These are phyloP conservation scores for Ceratina australensis DNA, from an alignment of 1,140 invertebrate genomes.

Conservation along the genomic window DNA sequence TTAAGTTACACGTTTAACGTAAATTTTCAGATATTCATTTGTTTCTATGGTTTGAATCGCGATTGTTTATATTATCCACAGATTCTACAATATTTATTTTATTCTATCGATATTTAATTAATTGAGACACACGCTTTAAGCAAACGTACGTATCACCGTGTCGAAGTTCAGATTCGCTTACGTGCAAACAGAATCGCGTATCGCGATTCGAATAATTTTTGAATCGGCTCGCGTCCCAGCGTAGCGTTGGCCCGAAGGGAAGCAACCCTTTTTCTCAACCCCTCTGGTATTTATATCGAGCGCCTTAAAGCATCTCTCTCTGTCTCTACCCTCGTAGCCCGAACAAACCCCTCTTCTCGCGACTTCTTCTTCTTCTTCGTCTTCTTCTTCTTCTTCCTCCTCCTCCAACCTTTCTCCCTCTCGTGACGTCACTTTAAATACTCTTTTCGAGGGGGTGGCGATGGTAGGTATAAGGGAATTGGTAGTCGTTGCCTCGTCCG, in stretches of 20 bases:
- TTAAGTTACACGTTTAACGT: too few species aligned
- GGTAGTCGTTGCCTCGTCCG: slow-evolving; percentile 62
- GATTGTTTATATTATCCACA: too few species aligned
- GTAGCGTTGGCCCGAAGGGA: slow-evolving; percentile 75
- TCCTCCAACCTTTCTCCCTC: slow-evolving; percentile 8
- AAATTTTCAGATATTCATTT: too few species aligned
- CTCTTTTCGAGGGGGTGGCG: slow-evolving; percentile 59
- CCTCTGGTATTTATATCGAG: slow-evolving; percentile 80
- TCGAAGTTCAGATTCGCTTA: too few species aligned
- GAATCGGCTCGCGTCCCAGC: slow-evolving; percentile 41
- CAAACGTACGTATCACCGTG: too few species aligned
- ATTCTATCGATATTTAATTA: too few species aligned
- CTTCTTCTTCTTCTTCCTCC: background rate
- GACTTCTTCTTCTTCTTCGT: slow-evolving; percentile 15
- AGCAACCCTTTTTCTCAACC: slow-evolving; percentile 79
- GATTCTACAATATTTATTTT: too few species aligned
- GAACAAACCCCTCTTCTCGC: slow-evolving; percentile 17
- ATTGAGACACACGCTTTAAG: too few species aligned
- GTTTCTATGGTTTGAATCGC: slow-evolving; percentile 60
- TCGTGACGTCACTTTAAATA: slow-evolving; percentile 62
- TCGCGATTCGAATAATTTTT: too few species aligned
- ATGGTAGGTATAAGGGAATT: slow-evolving; percentile 65
- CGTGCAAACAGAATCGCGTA: too few species aligned
- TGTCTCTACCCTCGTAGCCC: slow-evolving; percentile 23
- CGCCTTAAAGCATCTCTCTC: slow-evolving; percentile 79